Base-by-base conservation (phyloP, 2,797 vertebrate genomes). In the Hyperoplus lanceolatus region DNA sequence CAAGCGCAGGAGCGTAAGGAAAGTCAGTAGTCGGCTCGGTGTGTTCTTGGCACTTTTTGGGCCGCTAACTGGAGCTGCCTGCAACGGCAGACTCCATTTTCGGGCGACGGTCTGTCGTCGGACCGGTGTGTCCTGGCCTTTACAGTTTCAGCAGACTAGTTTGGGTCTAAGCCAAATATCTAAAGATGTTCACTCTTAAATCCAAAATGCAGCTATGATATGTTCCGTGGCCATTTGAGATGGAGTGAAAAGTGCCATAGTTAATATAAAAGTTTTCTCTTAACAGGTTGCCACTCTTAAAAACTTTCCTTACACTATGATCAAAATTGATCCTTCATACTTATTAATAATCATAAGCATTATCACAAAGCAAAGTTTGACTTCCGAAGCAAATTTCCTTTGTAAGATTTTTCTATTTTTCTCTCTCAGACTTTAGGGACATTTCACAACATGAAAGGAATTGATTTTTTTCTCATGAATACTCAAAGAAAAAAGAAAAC, bases 261-360 rank as follows among this genome's bases (percentile, higher is more conserved):
- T 45, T 67, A 13, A 14, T 43, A 15, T 68, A 48, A 29, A 42
- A 54, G 71, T 81, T 81, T 75, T 73, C 12, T 38, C 58, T 77
- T 74, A 68, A n/a, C 53, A 60, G 50, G 53, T 51, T 16, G 48
- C 45, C 53, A 4, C 43, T 64, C 13, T 80, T 41, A 70, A 59
- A 70, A 59, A 84, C 51, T 60, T 62, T 62, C 21, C 14, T 50
- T 57, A 9, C 64, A 62, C 75, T 21, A 2, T 15, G 73, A 21
- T 71, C 21, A 68, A 86, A 89, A 89, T 90, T 87, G 78, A 84
- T 75, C 63, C 49, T 72, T 83, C 82, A 87, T 67, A 70, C 60
- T 64, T 46, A 43, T 75, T 77, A 74, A 79, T 69, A 60, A 65
- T 79, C 79, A 72, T 50, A 43, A 78, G 75, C 76, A 79, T 69